Evolutionary conservation across 2,113 vertebrate genomes (phyloP).

Genomic region (Panurus biarmicus): DNA sequence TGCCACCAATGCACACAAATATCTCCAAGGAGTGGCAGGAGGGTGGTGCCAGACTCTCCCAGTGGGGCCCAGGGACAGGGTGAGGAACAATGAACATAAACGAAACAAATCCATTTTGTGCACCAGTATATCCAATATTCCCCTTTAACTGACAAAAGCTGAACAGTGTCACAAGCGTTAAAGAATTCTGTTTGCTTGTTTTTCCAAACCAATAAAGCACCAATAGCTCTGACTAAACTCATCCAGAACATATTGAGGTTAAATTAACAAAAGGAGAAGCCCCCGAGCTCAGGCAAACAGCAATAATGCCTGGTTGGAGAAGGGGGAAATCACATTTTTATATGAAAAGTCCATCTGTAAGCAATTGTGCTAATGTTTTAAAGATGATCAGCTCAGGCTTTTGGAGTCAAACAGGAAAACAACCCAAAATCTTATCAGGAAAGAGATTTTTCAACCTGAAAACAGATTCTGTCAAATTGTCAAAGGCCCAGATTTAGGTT

Average conservation of each 20-base stretch:
- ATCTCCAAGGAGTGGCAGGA: too few species aligned
- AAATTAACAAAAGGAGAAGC: not conserved
- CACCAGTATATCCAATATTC: not conserved
- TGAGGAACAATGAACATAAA: too few species aligned
- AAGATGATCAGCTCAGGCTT: not conserved
- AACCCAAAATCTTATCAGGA: not conserved
- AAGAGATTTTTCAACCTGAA: slow-evolving; percentile 14
- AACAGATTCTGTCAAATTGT: not conserved
- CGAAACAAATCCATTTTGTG: accelerated
- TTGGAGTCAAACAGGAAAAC: not conserved
- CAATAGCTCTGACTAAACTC: not conserved
- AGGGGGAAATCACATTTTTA: not conserved
- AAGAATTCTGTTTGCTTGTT: not conserved
- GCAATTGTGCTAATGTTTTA: slow-evolving; percentile 30
- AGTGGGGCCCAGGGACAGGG: too few species aligned
- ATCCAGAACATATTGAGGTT: not conserved
- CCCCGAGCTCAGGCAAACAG: not conserved
- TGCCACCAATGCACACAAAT: too few species aligned
- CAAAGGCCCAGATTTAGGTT: not conserved
- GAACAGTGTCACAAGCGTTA: not conserved
- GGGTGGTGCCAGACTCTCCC: too few species aligned
- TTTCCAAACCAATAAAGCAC: not conserved
- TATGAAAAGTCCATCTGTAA: not conserved
- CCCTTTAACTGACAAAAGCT: not conserved
- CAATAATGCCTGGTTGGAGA: not conserved